phyloP scores from a whole-genome alignment of 2,113 vertebrate species.

The Sigmodon hispidus region DNA sequence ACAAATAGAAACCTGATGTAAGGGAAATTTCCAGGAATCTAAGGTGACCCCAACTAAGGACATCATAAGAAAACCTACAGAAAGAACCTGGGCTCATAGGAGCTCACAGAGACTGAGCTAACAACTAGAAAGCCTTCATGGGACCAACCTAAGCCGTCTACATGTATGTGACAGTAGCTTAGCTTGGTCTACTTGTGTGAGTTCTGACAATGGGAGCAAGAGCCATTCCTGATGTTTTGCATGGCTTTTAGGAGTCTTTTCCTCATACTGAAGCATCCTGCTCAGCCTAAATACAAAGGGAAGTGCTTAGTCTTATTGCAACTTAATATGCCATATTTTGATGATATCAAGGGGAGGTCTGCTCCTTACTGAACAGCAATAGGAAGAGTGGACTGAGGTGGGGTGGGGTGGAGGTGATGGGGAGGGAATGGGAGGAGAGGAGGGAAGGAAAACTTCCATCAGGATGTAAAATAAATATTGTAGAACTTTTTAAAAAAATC shows the following conservation, averaged over 20 bases:
- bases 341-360: not conserved
- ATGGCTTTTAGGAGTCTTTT: not conserved
- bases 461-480: not conserved
- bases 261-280: not conserved
- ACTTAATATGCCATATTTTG: not conserved
- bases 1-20: not conserved
- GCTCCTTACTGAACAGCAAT: not conserved
- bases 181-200: not conserved
- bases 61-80: not conserved
- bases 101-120: not conserved
- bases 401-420: fast-evolving
- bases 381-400: not conserved
- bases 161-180: not conserved
- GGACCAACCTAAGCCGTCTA: not conserved
- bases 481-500: too few species aligned
- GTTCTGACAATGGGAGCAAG: not conserved
- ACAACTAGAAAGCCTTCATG: not conserved
- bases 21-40: not conserved
- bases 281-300: not conserved
- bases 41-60: not conserved
- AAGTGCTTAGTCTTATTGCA: not conserved
- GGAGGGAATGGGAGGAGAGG: not conserved
- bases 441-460: not conserved
- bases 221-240: not conserved
- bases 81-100: not conserved